Conservation (phyloP, 2,797 vertebrate genomes). For the Dryobates pubescens region DNA sequence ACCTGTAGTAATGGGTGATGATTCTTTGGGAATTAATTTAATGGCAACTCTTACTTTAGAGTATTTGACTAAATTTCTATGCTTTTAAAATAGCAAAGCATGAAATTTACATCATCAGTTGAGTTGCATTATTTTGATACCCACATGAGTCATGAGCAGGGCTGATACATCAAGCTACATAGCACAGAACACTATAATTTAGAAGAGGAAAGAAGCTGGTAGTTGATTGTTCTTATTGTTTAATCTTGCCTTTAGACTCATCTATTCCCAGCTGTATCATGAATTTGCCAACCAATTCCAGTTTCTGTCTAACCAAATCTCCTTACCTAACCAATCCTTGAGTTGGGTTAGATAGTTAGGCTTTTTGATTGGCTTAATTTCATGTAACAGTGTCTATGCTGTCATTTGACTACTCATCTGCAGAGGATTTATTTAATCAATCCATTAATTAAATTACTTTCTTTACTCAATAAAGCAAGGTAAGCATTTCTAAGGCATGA, state of each 20-base stretch:
- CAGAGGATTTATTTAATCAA: not conserved
- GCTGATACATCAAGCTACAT: not conserved
- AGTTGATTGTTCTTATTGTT: not conserved
- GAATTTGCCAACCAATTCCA: not conserved
- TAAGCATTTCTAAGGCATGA: not conserved
- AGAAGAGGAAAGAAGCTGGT: not conserved
- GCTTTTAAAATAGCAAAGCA: not conserved
- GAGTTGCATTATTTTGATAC: not conserved
- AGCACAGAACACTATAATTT: not conserved
- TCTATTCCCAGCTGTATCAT: not conserved
- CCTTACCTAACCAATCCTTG: not conserved
- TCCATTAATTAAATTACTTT: not conserved
- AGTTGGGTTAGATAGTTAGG: not conserved
- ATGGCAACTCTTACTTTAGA: not conserved
- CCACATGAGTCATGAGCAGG: rapidly evolving
- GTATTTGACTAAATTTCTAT: not conserved
- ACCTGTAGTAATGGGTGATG: not conserved
- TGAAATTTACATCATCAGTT: not conserved
- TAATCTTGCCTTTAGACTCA: not conserved
- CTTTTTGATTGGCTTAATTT: not conserved
- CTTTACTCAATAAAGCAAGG: not conserved
- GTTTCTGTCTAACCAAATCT: not conserved
- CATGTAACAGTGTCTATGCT: not conserved
- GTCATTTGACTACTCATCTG: not conserved
- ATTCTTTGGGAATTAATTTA: not conserved